phyloP scores from a whole-genome alignment of 1,140 invertebrate species.

The Sarcophaga bullata region DNA sequence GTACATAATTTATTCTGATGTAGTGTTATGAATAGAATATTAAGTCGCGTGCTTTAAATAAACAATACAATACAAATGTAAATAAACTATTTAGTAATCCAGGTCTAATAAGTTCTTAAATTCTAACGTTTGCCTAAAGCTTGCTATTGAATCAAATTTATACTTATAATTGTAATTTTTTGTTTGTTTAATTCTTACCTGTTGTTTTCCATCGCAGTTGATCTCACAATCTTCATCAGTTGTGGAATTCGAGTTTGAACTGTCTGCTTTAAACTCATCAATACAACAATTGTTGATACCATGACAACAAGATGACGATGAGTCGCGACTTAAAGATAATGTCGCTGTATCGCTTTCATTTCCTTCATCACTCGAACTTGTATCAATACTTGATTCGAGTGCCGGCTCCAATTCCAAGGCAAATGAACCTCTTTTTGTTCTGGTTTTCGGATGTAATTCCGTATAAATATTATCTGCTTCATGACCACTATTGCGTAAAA shows the following conservation, averaged over 20 bases:
- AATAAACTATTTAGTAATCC: neutral
- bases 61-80: neutral
- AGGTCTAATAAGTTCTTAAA: too few relatives aligned
- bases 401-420: conserved; percentile 59
- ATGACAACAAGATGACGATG: conserved; percentile 40
- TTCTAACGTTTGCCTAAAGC: too few relatives aligned
- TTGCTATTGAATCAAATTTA: too few relatives aligned
- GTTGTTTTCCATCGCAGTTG: conserved; percentile 18
- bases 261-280: conserved; percentile 9
- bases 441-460: neutral
- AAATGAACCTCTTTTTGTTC: conserved; percentile 42
- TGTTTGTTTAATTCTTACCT: neutral
- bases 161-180: neutral
- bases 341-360: conserved; percentile 51
- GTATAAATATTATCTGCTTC: conserved; percentile 17
- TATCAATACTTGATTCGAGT: conserved; percentile 45
- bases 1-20: neutral
- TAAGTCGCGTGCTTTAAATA: neutral
- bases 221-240: conserved; percentile 36
- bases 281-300: conserved; percentile 45
- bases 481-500: conserved; percentile 45
- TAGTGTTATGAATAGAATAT: neutral
- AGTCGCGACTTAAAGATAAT: conserved; percentile 48
- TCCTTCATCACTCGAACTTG: conserved; percentile 48
- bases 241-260: conserved; percentile 28